Base-by-base conservation (phyloP, 1,140 invertebrate genomes). In the Drosophila ercepeae region DNA sequence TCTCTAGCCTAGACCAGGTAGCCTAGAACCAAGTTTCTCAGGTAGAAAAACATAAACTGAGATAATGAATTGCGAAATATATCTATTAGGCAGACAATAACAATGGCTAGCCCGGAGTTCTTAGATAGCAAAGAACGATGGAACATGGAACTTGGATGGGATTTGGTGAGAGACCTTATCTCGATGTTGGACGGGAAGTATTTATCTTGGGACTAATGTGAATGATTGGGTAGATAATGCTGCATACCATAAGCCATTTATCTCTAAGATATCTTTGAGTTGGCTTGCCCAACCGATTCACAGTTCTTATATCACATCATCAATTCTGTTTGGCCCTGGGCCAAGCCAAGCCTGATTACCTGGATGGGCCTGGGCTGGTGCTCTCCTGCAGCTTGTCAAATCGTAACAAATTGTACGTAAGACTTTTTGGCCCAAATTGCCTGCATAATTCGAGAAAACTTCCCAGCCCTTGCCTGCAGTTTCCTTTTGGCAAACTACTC, bases 21-120 rank as follows among this genome's bases (percentile, higher is more conserved):
- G 68, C 71, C 25, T 21, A 57, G 50, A 55, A 41, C 14, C 14
- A 34, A 42, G 27, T 52, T 42, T 27, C 55, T 19, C 41, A 46
- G 46, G 70, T 54, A 55, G 32, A 59, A 34, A 55, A 51, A 52
- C 52, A 76, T 63, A 79, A 81, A 73, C 74, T 46, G 18, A 70
- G 69, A 78, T 84, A 82, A 82, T 78, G 78, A 82, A 84, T 82
- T 70, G 78, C 78, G 67, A 82, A 74, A 64, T 61, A 34, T 64
- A 83, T 63, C 58, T 63, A 44, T 48, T 45, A 60, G 48, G 32
- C 13, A 13, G 46, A 51, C 63, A 67, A 67, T 36, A 67, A 34
- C 60, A 75, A 39, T 65, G 39, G 32, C 72, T 54, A 14, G 50
- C 25, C 44, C n/a, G 50, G 4, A 13, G 36, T 32, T 32, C 29